These are phyloP conservation scores for Lysandra bellargus DNA, from an alignment of 2,888 invertebrate genomes.

Conservation along the genomic window DNA sequence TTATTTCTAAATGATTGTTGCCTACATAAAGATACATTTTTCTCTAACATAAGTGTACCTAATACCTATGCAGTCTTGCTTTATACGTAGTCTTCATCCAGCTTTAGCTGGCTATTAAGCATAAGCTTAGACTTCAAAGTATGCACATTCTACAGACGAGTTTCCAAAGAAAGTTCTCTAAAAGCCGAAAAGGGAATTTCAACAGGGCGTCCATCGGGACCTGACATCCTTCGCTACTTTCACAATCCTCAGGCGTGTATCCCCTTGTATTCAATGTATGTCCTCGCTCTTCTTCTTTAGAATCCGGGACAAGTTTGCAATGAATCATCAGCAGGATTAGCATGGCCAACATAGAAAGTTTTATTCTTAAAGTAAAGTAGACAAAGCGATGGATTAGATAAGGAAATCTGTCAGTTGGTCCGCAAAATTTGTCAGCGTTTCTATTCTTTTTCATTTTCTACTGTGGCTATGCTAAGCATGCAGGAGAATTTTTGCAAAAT, in stretches of 20 bases:
- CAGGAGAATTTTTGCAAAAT: too few relatives aligned
- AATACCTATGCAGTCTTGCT: too few relatives aligned
- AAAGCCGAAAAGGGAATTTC: neutral
- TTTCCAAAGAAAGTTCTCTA: neutral
- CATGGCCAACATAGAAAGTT: too few relatives aligned
- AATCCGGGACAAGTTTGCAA: neutral
- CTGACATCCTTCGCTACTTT: neutral
- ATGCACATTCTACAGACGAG: neutral
- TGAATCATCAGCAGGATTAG: neutral
- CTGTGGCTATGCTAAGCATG: too few relatives aligned
- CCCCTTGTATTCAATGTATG: neutral
- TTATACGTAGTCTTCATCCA: neutral
- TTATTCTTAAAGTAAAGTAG: too few relatives aligned
- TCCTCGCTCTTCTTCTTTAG: neutral
- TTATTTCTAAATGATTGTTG: neutral
- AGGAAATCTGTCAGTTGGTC: too few relatives aligned
- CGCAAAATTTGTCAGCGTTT: too few relatives aligned
- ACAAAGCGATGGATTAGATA: too few relatives aligned
- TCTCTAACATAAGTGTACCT: neutral
- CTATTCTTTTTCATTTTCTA: too few relatives aligned
- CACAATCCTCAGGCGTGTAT: neutral
- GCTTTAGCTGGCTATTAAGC: neutral
- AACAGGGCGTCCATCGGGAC: neutral
- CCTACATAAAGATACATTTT: neutral
- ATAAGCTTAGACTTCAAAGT: neutral